Evolutionary conservation across 1,140 invertebrate species (phyloP).

Genomic region (Pectinophora gossypiella): DNA sequence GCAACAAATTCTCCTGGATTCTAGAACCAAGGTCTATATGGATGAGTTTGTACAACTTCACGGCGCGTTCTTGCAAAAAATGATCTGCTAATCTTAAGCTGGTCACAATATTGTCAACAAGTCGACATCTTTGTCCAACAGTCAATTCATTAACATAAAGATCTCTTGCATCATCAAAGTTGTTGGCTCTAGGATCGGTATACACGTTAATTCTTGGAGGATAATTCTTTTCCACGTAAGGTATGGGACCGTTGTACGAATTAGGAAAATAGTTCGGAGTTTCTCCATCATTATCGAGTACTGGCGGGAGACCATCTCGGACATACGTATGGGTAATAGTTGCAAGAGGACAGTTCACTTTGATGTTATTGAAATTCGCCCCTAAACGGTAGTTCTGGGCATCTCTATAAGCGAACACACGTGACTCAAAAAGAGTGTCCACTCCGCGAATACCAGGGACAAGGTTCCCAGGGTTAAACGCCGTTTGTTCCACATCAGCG

Average conservation of each 20-base stretch:
- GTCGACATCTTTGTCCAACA: neutral
- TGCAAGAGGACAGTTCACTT: slow-evolving; percentile 89
- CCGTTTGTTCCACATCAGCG: slow-evolving; percentile 89
- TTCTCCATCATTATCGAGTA: slow-evolving; percentile 80
- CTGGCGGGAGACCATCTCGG: slow-evolving; percentile 85
- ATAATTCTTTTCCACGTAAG: slow-evolving; percentile 32
- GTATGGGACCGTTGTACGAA: slow-evolving; percentile 87
- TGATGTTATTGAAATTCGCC: slow-evolving; percentile 87
- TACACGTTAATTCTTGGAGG: slow-evolving; percentile 66
- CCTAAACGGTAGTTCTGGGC: slow-evolving; percentile 91
- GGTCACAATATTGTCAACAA: neutral
- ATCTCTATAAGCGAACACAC: slow-evolving; percentile 90
- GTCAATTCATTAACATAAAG: neutral
- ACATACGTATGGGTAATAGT: slow-evolving; percentile 76
- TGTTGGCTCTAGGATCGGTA: slow-evolving; percentile 59
- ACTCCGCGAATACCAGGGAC: slow-evolving; percentile 88
- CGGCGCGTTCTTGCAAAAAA: slow-evolving; percentile 8
- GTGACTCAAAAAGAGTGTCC: slow-evolving; percentile 90
- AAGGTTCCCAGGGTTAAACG: slow-evolving; percentile 88
- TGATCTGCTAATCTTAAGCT: slow-evolving; percentile 12
- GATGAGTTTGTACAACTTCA: slow-evolving; percentile 12
- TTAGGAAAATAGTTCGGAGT: slow-evolving; percentile 96
- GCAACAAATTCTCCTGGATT: too few species aligned
- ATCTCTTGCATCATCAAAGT: neutral
- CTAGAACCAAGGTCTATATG: slow-evolving; percentile 14